Evolutionary conservation across 1,140 invertebrate genomes (phyloP).

Genomic region (Myzus persicae): DNA sequence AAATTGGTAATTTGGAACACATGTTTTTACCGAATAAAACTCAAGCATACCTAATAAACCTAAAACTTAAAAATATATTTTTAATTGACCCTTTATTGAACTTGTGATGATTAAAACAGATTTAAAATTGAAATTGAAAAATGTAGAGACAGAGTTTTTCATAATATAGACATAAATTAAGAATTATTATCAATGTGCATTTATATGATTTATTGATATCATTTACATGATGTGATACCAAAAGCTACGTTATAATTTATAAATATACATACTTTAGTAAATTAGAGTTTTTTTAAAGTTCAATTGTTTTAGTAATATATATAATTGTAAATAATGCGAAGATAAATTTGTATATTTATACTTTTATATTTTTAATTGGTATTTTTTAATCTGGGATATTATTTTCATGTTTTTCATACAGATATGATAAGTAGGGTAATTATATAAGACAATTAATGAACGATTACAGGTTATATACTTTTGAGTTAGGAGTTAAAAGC

Average conservation of each 20-base stretch:
- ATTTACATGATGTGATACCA: background rate
- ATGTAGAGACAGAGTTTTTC: background rate
- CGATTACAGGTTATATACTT: background rate
- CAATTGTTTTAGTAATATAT: too few relatives aligned
- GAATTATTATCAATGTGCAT: background rate
- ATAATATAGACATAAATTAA: background rate
- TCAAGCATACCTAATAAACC: too few relatives aligned
- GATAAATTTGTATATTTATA: background rate
- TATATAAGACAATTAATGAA: background rate
- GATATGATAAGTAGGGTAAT: background rate
- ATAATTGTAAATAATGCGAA: background rate
- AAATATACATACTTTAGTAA: background rate
- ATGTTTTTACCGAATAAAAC: too few relatives aligned
- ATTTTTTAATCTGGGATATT: background rate
- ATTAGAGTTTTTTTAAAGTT: background rate
- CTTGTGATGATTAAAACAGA: too few relatives aligned
- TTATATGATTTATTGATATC: background rate
- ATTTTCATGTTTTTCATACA: too few relatives aligned
- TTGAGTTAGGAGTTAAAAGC: background rate
- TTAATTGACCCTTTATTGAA: too few relatives aligned
- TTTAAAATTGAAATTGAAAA: too few relatives aligned
- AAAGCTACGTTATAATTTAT: background rate
- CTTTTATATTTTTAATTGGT: background rate
- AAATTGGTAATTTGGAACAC: too few relatives aligned
- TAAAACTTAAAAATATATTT: too few relatives aligned